Base-by-base conservation (phyloP, 1,140 invertebrate genomes). In the Caenorhabditis brenneri region DNA sequence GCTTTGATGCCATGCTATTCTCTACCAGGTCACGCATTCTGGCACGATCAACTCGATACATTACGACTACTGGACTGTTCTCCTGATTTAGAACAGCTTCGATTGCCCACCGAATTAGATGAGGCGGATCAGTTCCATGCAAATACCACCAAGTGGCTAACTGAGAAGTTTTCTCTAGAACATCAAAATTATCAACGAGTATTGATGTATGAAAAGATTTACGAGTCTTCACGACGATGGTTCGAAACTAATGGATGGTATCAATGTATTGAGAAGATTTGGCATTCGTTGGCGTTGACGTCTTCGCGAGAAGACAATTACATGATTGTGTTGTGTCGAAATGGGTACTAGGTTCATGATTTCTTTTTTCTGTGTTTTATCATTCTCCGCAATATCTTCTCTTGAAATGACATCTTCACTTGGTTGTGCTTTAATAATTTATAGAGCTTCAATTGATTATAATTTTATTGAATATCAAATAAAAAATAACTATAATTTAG, bases 11-110 rank as follows among this genome's bases (percentile, higher is more conserved):
- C 53, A 12, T 87, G 87, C 53, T 87, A 87, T 53, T 88, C 86
- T 36, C 51, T 87, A 19, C 87, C 87, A 0, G 87, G 85, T 19
- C 80, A 88, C 39, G 55, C 80, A 10, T 83, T 27, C 31, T 81
- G 87, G 51, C 87, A 87, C 53, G 31, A 97, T 90, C 88, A 92
- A 31, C 95, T 96, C 90, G 92, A 96, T 1, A 92, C 93, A 0
- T 93, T 94, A 87, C 93, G 93, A 83, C 96, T 96, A 91, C 92
- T 97, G n/a, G 95, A 94, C 29, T 98, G 96, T 89, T 94, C 96
- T 88, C 96, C 96, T 4, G 95, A 96, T 89, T 92, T 96, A 4
- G 84, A 92, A 9, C 91, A 93, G 15, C 92, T 96, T 94, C 91
- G 89, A 92, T 6, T 92, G 94, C 88, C 95, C 95, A 6, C 16